phyloP scores from a whole-genome alignment of 2,797 vertebrate genomes.

The Cynopterus sphinx region DNA sequence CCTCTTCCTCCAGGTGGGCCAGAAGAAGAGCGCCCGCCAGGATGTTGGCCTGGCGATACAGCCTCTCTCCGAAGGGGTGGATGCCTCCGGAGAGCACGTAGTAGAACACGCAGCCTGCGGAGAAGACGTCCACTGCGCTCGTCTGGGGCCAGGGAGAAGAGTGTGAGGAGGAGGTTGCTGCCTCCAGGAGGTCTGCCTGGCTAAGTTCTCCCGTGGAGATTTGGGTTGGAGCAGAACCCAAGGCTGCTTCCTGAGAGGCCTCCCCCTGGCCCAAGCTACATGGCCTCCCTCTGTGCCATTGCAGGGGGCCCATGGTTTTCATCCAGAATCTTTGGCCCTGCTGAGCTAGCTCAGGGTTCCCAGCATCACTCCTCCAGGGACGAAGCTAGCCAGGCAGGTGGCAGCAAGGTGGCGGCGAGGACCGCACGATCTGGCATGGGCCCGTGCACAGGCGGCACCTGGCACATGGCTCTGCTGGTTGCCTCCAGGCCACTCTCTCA shows the following conservation, averaged over 20 bases:
- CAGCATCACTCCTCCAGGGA: neutral
- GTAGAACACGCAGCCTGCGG: constrained; percentile 97
- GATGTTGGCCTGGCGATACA: constrained; percentile 96
- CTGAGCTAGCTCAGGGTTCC: neutral
- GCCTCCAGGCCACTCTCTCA: neutral
- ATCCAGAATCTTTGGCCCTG: neutral
- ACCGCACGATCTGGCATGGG: too few species aligned
- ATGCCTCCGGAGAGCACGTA: constrained; percentile 92
- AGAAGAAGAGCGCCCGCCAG: constrained; percentile 89
- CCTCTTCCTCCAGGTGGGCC: constrained; percentile 90
- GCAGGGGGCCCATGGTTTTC: neutral
- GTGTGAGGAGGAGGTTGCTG: neutral
- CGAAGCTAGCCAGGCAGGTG: fast-evolving
- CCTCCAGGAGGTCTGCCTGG: neutral
- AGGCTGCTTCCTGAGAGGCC: neutral
- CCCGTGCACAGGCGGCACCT: neutral
- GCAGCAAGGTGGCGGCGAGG: fast-evolving
- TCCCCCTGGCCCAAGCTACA: neutral
- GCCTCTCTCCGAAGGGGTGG: constrained; percentile 94
- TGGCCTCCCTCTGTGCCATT: neutral
- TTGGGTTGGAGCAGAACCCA: neutral
- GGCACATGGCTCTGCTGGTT: neutral
- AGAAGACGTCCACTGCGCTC: constrained; percentile 95
- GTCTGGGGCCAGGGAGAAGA: constrained; percentile 85
- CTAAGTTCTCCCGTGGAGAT: fast-evolving